Conservation (phyloP, 2,113 vertebrate genomes). For the Chunga burmeisteri region DNA sequence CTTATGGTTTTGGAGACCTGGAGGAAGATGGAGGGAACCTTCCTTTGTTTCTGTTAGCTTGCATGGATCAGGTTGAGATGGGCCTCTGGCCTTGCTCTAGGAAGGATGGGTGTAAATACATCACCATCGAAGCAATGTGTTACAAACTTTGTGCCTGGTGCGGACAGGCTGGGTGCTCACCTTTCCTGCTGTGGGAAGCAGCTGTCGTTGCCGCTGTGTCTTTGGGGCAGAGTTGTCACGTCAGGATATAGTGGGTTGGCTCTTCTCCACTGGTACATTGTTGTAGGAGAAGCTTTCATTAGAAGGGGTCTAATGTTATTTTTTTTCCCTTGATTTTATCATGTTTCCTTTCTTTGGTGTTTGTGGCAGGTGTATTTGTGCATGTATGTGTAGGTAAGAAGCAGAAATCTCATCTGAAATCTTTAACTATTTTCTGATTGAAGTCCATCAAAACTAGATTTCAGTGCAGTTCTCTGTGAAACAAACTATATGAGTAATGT, state of each 20-base stretch:
- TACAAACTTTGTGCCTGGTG: no score
- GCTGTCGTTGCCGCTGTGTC: not conserved
- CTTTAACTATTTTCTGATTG: not conserved
- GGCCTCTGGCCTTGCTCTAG: not conserved
- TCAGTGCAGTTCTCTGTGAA: not conserved
- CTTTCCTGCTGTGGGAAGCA: not conserved
- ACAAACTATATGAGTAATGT: not conserved
- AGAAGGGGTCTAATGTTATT: not conserved
- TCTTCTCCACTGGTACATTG: not conserved
- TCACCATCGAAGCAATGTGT: not conserved
- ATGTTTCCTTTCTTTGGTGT: not conserved
- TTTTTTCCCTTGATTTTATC: accelerated
- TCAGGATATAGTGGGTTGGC: not conserved
- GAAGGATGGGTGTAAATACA: not conserved
- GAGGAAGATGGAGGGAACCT: not conserved
- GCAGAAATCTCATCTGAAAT: not conserved
- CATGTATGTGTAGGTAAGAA: not conserved
- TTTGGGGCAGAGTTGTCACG: not conserved
- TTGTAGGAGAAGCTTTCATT: not conserved
- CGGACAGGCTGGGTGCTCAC: not conserved
- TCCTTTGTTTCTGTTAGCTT: not conserved
- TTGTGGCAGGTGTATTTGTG: not conserved
- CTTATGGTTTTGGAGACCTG: not conserved
- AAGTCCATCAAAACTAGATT: not conserved
- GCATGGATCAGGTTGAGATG: not conserved